These are phyloP conservation scores for Eurypyga helias DNA, from an alignment of 2,113 vertebrate species.

Conservation along the genomic window DNA sequence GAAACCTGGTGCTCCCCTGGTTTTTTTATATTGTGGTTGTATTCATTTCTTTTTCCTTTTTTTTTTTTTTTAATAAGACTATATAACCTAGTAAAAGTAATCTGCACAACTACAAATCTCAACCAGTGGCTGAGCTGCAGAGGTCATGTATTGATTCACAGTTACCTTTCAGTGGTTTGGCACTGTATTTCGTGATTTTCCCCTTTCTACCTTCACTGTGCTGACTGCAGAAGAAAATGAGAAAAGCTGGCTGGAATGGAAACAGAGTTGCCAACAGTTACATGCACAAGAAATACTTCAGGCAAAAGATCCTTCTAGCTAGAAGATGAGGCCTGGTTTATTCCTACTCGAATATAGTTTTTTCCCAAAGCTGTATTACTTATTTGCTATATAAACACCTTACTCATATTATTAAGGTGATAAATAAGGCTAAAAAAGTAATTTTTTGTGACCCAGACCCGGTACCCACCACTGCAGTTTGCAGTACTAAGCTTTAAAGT, in stretches of 20 bases:
- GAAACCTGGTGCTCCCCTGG: background rate
- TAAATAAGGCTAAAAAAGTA: background rate
- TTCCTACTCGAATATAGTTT: background rate
- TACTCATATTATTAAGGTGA: background rate
- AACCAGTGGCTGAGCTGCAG: background rate
- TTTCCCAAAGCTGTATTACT: background rate
- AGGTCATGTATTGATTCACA: background rate
- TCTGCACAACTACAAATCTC: background rate
- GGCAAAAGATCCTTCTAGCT: background rate
- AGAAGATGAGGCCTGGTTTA: background rate
- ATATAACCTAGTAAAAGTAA: background rate
- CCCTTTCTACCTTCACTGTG: background rate
- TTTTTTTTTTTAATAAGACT: background rate
- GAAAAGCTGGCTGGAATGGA: background rate
- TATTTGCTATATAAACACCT: background rate
- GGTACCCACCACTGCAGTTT: background rate
- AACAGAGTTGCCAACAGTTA: background rate
- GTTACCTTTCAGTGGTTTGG: background rate
- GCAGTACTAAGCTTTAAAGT: background rate
- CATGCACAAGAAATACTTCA: background rate
- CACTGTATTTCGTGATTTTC: background rate
- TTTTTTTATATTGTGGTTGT: background rate
- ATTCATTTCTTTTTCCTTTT: background rate
- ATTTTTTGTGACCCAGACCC: background rate
- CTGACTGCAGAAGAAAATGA: slow-evolving; percentile 18